Evolutionary conservation across 2,888 invertebrate genomes (phyloP).

Genomic region (Pemphredon lugubris): DNA sequence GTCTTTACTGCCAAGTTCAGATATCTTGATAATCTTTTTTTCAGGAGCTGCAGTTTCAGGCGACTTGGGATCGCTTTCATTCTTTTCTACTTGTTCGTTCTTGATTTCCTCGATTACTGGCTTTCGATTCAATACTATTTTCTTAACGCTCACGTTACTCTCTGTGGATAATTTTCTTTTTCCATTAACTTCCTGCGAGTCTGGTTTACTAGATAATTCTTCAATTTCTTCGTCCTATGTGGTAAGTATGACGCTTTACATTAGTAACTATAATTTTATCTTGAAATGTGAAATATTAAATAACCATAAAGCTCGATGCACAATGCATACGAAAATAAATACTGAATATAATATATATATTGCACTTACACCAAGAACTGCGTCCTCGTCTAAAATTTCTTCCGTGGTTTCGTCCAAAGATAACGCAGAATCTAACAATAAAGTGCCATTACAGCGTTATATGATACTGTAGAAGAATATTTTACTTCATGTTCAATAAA

Average conservation of each 20-base stretch:
- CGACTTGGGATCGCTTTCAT: slow-evolving; percentile 85
- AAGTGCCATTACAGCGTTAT: slow-evolving; percentile 21
- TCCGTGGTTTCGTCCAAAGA: slow-evolving; percentile 83
- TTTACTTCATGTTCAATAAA: slow-evolving; percentile 6
- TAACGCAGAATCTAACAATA: slow-evolving; percentile 76
- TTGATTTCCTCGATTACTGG: slow-evolving; percentile 76
- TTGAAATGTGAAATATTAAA: neutral
- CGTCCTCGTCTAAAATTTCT: slow-evolving; percentile 83
- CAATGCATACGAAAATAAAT: neutral
- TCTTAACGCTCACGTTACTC: slow-evolving; percentile 81
- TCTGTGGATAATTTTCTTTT: slow-evolving; percentile 77
- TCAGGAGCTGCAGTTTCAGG: slow-evolving; percentile 70
- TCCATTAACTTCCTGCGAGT: slow-evolving; percentile 73
- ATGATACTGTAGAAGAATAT: neutral
- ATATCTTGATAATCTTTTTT: slow-evolving; percentile 84
- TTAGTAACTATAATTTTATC: slow-evolving; percentile 1
- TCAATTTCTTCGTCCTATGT: slow-evolving; percentile 79
- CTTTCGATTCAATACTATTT: slow-evolving; percentile 84
- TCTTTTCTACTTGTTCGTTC: slow-evolving; percentile 63
- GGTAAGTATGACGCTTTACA: slow-evolving; percentile 2
- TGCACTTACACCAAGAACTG: slow-evolving; percentile 82
- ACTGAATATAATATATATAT: neutral
- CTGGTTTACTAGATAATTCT: slow-evolving; percentile 75
- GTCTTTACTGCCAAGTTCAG: slow-evolving; percentile 84
- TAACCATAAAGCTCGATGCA: neutral